Evolutionary conservation across 2,797 vertebrate genomes (phyloP), one percentile per base, ranked within the genome.

Genomic region (Protosalanx chinensis): DNA sequence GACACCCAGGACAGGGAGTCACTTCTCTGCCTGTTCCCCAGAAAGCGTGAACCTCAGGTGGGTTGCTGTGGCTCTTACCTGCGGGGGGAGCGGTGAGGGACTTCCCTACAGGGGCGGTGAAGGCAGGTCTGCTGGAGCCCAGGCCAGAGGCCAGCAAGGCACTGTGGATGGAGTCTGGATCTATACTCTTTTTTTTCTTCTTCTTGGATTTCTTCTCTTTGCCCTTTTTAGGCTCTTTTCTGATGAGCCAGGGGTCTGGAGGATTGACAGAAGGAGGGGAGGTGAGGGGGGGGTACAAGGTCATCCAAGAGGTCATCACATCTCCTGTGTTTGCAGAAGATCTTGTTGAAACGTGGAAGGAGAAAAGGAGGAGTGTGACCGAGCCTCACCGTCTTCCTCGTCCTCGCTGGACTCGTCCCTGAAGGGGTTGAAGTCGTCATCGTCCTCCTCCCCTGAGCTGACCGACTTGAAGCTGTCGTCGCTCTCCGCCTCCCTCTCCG

Each of bases 91-190:
- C 46, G 79, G 86, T 90, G 68, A 92, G 81, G 20, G 92, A 79
- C 75, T 91, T 92, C 51, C 94, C 88, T 59, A 87, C 84, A 0
- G 94, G 82, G 51, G 96, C 90, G 59, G 95, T 95, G 79, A 99
- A 98, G 61, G 93, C 91, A 3, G 96, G 97, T 60, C 96, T 91
- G 81, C 94, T 97, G 70, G 96, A 96, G 82, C 96, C 96, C 4
- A 99, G 93, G 71, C 97, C 98, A 18, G 97, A 99, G 64, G 98
- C 98, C 90, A 99, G 89, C 95, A 99, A 97, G 95, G 98, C 97
- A 96, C 98, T 99, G 90, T 99, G 97, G 91, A 99, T 98, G 27
- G 97, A 99, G 90, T 99, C 98, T 15, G 98, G 98, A 83, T 99
- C 98, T 70, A 99, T 96, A 37, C 94, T 95, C 88, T 92, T 96